A percentile compares a stretch with the other conserved stretches of the same genome.
phyloP scores from a whole-genome alignment of 2,113 vertebrate genomes.

The Chionomys nivalis region DNA sequence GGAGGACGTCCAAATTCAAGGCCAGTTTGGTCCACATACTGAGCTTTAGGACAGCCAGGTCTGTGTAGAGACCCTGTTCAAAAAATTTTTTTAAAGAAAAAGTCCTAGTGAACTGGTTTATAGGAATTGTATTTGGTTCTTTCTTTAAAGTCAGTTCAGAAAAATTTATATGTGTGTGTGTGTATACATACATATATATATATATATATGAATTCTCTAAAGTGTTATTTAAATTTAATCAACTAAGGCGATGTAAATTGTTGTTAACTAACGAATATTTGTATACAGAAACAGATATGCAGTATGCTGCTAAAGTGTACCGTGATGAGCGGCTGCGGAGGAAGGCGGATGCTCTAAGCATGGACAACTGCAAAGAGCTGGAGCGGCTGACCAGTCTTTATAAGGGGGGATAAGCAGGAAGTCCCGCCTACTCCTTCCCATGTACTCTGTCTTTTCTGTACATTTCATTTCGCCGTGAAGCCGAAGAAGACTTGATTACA shows the following conservation, averaged over 20 bases:
- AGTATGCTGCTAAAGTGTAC: conserved; percentile 97
- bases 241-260: not conserved
- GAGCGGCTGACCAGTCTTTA: conserved; percentile 95
- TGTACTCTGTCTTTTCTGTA: conserved; percentile 77
- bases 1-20: not conserved
- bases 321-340: conserved; percentile 94
- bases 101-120: not conserved
- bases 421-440: not conserved
- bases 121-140: not conserved
- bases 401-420: conserved; percentile 90
- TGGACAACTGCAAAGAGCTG: conserved; percentile 98
- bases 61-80: not conserved
- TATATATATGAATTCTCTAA: not conserved
- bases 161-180: conserved; percentile 38
- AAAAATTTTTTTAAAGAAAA: not conserved
- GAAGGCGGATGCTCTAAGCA: conserved; percentile 96
- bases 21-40: not conserved
- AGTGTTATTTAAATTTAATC: conserved; percentile 19
- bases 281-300: conserved; percentile 94
- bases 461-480: conserved; percentile 83
- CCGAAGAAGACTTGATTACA: conserved; percentile 82
- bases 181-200: not conserved
- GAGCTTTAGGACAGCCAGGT: not conserved
- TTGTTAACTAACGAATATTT: conserved; percentile 46
- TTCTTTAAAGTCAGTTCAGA: not conserved